Conservation (phyloP, 2,888 invertebrate species). For the Sarcophaga caerulescens region DNA sequence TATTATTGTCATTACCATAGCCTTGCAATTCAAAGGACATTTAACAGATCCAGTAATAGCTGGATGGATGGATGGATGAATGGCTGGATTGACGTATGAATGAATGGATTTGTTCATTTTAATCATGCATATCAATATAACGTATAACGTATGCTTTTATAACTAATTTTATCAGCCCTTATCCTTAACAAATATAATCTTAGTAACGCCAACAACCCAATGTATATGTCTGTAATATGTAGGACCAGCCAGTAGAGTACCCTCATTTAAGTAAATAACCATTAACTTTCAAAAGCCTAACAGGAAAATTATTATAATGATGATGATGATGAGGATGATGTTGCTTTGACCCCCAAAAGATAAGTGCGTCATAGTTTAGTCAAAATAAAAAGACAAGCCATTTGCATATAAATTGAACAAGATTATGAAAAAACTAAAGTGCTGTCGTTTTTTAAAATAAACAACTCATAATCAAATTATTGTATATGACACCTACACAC, state of each 20-base stretch:
- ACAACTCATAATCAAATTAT: not conserved
- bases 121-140: conserved; percentile 31
- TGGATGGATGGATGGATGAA: no score
- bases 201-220: no score
- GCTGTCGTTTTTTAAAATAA: not conserved
- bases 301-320: not conserved
- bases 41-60: no score
- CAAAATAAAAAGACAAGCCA: conserved; percentile 9
- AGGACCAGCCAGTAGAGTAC: not conserved
- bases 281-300: not conserved
- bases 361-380: conserved; percentile 25
- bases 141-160: not conserved
- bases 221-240: no score
- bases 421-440: not conserved
- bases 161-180: conserved; percentile 10
- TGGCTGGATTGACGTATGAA: no score
- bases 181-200: conserved; percentile 6
- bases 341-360: no score
- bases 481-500: not conserved
- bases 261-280: conserved; percentile 4
- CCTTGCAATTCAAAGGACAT: not conserved
- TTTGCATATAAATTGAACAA: conserved; percentile 51
- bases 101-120: not conserved
- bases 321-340: no score
- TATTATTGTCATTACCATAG: conserved; percentile 4